phyloP scores from a whole-genome alignment of 2,797 vertebrate genomes.

The Eutrigla gurnardus region DNA sequence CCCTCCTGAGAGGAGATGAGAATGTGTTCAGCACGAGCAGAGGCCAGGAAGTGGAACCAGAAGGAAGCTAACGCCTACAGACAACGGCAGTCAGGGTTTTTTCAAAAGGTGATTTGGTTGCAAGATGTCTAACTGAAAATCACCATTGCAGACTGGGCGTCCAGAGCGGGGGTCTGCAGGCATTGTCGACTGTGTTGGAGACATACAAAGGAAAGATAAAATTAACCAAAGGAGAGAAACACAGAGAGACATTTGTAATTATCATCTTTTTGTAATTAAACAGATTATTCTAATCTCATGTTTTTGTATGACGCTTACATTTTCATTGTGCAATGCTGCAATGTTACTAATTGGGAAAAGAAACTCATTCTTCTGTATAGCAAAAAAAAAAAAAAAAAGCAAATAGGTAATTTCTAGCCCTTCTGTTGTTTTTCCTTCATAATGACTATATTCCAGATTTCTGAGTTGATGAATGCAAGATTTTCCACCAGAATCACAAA shows the following conservation, averaged over 20 bases:
- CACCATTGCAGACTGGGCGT: constrained; percentile 3
- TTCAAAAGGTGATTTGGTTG: constrained; percentile 29
- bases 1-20: constrained; percentile 9
- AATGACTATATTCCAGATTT: not conserved
- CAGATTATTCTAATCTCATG: not conserved
- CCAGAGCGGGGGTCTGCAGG: constrained; percentile 29
- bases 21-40: constrained; percentile 28
- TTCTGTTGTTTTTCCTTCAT: not conserved
- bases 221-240: constrained; percentile 3
- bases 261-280: not conserved
- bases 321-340: not conserved
- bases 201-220: constrained; percentile 9
- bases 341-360: not conserved
- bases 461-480: constrained; percentile 10
- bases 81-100: constrained; percentile 28
- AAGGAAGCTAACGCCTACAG: not conserved
- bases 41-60: constrained; percentile 35
- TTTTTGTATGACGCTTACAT: not conserved
- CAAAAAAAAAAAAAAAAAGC: not conserved
- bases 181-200: constrained; percentile 48
- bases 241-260: not conserved
- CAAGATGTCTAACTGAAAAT: constrained; percentile 34
- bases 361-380: not conserved
- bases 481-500: constrained; percentile 25
- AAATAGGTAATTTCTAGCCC: not conserved